Evolutionary conservation across 2,797 vertebrate species (phyloP).

Genomic region (Bovichtus variegatus): DNA sequence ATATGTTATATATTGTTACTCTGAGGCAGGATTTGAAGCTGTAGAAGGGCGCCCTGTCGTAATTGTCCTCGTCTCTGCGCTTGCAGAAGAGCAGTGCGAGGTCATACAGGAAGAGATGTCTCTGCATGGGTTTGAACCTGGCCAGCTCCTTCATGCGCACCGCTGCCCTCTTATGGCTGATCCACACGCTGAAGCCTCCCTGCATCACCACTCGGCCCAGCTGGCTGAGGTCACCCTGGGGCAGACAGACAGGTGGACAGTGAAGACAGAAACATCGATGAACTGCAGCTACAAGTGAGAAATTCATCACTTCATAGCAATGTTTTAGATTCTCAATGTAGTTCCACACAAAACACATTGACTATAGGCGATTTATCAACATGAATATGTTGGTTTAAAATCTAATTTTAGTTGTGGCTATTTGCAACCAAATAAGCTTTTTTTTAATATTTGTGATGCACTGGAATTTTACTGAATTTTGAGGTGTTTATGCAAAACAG

Average conservation of each 20-base stretch:
- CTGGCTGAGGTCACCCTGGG: slow-evolving; percentile 92
- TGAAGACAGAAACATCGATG: not conserved
- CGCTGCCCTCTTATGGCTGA: slow-evolving; percentile 91
- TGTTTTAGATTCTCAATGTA: not conserved
- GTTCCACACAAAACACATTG: not conserved
- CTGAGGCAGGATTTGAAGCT: slow-evolving; percentile 96
- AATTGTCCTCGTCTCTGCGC: slow-evolving; percentile 90
- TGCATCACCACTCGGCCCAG: slow-evolving; percentile 94
- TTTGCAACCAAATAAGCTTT: no score
- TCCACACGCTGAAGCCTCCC: slow-evolving; percentile 96
- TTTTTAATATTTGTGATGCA: not conserved
- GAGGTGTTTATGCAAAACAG: not conserved
- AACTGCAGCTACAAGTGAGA: not conserved
- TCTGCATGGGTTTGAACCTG: slow-evolving; percentile 97
- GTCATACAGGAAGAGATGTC: slow-evolving; percentile 96
- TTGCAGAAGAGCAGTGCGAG: slow-evolving; percentile 97
- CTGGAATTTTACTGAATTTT: not conserved
- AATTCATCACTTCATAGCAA: not conserved
- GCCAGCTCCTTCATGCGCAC: slow-evolving; percentile 98
- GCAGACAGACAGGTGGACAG: not conserved
- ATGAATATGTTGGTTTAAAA: not conserved
- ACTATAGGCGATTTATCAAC: not conserved
- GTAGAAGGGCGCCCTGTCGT: slow-evolving; percentile 91
- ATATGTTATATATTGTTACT: slow-evolving; percentile 79
- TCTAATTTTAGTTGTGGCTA: no score